Percentiles rank a stretch among this genome's conserved stretches.
phyloP scores from a whole-genome alignment of 2,888 invertebrate genomes.

The Platypus cylindrus region DNA sequence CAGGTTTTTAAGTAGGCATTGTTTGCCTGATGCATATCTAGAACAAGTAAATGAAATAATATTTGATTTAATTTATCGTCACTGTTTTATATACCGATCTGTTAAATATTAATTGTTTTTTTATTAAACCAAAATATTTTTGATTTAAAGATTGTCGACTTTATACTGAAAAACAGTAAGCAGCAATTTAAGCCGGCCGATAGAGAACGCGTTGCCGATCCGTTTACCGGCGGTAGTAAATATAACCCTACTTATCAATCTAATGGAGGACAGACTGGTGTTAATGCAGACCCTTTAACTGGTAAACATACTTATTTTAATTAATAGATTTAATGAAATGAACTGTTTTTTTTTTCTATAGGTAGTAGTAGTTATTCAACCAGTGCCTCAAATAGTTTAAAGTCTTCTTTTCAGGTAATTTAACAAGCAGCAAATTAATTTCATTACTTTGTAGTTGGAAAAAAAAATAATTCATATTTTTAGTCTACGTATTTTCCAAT shows the following conservation, averaged over 20 bases:
- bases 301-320: conserved; percentile 28
- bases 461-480: conserved; percentile 33
- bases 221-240: conserved; percentile 52
- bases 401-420: background rate
- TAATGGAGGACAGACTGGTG: conserved; percentile 22
- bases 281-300: conserved; percentile 47
- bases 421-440: background rate
- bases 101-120: background rate
- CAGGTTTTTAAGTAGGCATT: conserved; percentile 72
- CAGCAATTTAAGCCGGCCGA: conserved; percentile 31
- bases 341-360: conserved; percentile 16
- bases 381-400: conserved; percentile 16
- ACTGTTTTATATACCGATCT: background rate
- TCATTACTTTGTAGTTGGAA: background rate
- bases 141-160: conserved; percentile 59
- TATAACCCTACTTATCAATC: conserved; percentile 44
- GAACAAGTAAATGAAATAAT: conserved; percentile 46
- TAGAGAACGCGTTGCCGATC: conserved; percentile 43
- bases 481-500: conserved; percentile 28
- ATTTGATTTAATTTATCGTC: background rate
- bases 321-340: background rate
- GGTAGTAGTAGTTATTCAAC: conserved; percentile 33
- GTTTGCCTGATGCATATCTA: conserved; percentile 72
- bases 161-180: conserved; percentile 72
- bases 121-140: conserved; percentile 1